Evolutionary conservation across 2,113 vertebrate species (phyloP).

Genomic region (Ramphastos sulfuratus): DNA sequence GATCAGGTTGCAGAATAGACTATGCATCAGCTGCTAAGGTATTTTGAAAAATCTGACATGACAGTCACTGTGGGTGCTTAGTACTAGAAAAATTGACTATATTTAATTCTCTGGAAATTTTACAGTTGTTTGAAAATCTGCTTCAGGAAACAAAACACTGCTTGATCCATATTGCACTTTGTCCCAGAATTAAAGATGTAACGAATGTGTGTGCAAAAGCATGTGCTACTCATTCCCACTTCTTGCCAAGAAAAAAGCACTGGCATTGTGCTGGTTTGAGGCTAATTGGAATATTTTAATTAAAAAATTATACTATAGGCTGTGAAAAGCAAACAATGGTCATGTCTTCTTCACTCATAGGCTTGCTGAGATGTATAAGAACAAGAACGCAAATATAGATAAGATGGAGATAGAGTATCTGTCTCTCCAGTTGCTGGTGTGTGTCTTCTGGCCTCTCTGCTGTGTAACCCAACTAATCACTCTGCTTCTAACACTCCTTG

Average conservation of each 20-base stretch:
- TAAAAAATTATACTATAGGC: too few species aligned
- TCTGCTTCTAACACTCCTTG: too few species aligned
- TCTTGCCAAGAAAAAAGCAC: neutral
- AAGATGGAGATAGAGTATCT: too few species aligned
- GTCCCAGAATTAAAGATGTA: neutral
- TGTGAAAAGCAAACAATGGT: too few species aligned
- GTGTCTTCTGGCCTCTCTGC: too few species aligned
- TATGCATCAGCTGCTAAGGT: rapidly evolving
- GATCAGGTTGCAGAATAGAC: neutral
- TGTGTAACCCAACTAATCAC: too few species aligned
- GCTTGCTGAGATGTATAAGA: too few species aligned
- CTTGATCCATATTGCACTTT: neutral
- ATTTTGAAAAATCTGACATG: neutral
- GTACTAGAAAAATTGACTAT: neutral
- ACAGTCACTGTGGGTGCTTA: neutral
- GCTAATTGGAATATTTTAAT: too few species aligned
- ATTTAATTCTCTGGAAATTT: neutral
- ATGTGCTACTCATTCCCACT: neutral
- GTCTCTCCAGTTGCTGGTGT: neutral
- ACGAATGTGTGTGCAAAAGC: neutral
- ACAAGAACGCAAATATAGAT: too few species aligned
- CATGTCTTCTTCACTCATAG: too few species aligned
- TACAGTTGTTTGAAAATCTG: neutral
- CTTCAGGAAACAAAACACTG: neutral
- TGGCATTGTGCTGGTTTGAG: neutral